These are phyloP conservation scores for Gymnocheta viridis DNA, from an alignment of 2,888 invertebrate species.

Conservation along the genomic window DNA sequence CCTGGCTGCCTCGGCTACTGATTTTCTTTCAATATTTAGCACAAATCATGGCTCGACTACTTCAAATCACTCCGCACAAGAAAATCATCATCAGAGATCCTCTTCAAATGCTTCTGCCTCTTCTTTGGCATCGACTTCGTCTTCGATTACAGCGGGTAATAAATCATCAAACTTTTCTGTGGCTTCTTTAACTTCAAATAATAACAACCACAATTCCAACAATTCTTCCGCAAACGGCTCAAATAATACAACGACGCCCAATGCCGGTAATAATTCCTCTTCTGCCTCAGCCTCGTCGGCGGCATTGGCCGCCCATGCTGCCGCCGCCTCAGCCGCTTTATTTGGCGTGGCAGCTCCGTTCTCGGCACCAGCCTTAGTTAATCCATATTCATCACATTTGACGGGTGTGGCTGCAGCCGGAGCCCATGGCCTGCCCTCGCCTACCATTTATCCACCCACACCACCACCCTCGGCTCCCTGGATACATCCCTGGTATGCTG, in stretches of 20 bases:
- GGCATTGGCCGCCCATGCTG: constrained; percentile 66
- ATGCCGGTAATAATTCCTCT: constrained; percentile 22
- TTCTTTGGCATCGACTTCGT: constrained; percentile 70
- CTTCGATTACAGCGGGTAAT: constrained; percentile 60
- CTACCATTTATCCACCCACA: constrained; percentile 82
- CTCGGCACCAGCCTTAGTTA: constrained; percentile 70
- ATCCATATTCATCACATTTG: constrained; percentile 71
- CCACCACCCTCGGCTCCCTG: constrained; percentile 82
- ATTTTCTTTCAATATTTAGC: constrained; percentile 65
- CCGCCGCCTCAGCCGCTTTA: constrained; percentile 68
- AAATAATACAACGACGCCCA: constrained; percentile 28
- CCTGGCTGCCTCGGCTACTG: constrained; percentile 60
- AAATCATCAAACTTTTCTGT: constrained; percentile 72
- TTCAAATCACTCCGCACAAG: constrained; percentile 48
- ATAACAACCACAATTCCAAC: constrained; percentile 12
- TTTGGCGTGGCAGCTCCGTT: constrained; percentile 69
- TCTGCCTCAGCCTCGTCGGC: constrained; percentile 62
- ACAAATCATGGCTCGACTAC: constrained; percentile 27
- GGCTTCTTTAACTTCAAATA: constrained; percentile 62
- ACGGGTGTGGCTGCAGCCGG: constrained; percentile 74
- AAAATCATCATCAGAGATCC: constrained; percentile 64
- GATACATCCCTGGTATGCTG: constrained; percentile 82
- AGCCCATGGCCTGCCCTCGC: constrained; percentile 81
- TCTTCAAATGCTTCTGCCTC: constrained; percentile 72
- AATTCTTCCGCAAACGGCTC: constrained; percentile 70